Evolutionary conservation across 2,888 invertebrate species (phyloP).

Genomic region (Silvanus unidentatus): DNA sequence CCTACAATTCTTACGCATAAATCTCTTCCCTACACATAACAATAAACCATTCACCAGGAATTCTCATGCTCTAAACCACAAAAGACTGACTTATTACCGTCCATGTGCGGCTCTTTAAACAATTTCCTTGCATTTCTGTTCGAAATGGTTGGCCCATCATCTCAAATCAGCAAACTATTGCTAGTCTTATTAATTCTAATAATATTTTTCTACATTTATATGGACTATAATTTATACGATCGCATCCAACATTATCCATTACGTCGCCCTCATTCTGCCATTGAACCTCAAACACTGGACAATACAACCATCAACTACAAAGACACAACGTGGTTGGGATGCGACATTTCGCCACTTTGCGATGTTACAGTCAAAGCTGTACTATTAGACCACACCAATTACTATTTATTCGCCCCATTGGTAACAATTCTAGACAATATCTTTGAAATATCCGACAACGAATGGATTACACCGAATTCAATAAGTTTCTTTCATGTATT

Average conservation of each 20-base stretch:
- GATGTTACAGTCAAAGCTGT: conserved; percentile 78
- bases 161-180: conserved; percentile 66
- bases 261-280: conserved; percentile 44
- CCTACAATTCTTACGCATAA: no score
- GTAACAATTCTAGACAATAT: conserved; percentile 67
- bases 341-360: conserved; percentile 68
- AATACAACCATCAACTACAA: conserved; percentile 45
- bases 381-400: conserved; percentile 76
- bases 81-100: conserved; percentile 9
- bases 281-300: conserved; percentile 14
- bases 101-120: no score
- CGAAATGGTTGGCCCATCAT: conserved; percentile 65
- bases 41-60: no score
- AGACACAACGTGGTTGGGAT: conserved; percentile 58
- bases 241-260: conserved; percentile 66
- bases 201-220: conserved; percentile 60
- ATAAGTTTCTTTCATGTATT: conserved; percentile 77
- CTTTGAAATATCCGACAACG: conserved; percentile 43
- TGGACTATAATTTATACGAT: conserved; percentile 68
- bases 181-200: conserved; percentile 53
- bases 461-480: conserved; percentile 72
- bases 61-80: no score
- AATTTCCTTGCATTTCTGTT: no score
- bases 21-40: no score
- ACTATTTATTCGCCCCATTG: conserved; percentile 74